Base-by-base conservation (phyloP, 2,888 invertebrate genomes). In the Syritta pipiens region DNA sequence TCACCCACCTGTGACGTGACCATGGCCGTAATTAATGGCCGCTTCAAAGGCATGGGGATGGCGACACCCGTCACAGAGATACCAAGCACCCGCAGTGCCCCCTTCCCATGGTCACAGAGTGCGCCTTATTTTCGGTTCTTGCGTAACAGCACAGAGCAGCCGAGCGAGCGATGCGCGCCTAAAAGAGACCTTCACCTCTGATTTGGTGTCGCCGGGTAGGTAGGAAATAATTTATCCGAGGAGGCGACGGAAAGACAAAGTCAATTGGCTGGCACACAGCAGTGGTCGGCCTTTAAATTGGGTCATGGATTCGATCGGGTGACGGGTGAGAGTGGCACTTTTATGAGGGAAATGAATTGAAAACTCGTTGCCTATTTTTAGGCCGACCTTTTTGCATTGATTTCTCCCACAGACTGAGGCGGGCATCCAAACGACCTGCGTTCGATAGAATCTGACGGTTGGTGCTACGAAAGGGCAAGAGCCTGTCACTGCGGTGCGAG, bases 131-230 rank as follows among this genome's bases (percentile, higher is more conserved):
- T 12, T 14, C 35, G 19, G 12, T 49, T 46, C 48, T 49, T 63
- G 42, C 51, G 63, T 10, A 51, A 63, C 30, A 10, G n/a, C 24
- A 37, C 37, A 7, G 17, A 9, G 28, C 28, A 28, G 9, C 28
- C 28, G 9, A 1, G 4, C 28, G 9, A 28, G 19, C 26, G n/a
- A 1, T 7, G 46, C 35, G 46, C 35, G 46, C 60, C 62, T 17
- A 62, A 40, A 49, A 51, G 22, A 14, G 51, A 62, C 62, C 62
- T 62, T 62, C 62, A 62, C 48, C 48, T 62, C 48, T 49, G 60
- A 60, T 19, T 46, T 17, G 14, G n/a, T 37, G 37, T 17, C 37
- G 7, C 17, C 37, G 17, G 17, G 14, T 14, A n/a, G 37, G 7
- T 17, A n/a, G n/a, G 3, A 14, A 40, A 12, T 40, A 40, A 37